These are phyloP conservation scores for Macroglossus sobrinus DNA, from an alignment of 2,113 vertebrate species.

Conservation along the genomic window DNA sequence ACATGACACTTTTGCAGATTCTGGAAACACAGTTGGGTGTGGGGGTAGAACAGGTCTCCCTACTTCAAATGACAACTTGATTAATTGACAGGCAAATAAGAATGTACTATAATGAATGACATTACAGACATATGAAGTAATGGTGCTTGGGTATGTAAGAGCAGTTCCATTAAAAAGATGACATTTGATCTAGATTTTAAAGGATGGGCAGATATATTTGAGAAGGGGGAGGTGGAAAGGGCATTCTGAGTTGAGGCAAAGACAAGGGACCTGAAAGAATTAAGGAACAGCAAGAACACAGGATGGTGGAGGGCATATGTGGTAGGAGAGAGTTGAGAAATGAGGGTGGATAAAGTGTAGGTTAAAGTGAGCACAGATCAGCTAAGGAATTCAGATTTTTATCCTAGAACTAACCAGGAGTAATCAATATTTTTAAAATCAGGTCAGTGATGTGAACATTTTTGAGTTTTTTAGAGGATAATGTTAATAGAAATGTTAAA, in stretches of 20 bases:
- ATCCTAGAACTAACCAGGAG: background rate
- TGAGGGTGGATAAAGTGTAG: background rate
- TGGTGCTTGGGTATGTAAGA: background rate
- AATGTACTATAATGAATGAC: rapidly evolving
- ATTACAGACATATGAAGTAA: background rate
- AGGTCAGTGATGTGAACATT: background rate
- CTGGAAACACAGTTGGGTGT: rapidly evolving
- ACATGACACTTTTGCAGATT: background rate
- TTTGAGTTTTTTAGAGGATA: background rate
- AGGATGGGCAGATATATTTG: background rate
- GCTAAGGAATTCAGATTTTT: background rate
- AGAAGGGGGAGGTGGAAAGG: background rate
- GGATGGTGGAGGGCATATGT: rapidly evolving
- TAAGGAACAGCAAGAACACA: background rate
- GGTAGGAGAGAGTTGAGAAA: background rate
- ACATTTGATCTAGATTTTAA: background rate
- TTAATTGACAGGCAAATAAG: background rate
- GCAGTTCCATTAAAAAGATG: background rate
- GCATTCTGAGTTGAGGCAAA: background rate
- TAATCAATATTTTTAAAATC: background rate
- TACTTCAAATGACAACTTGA: background rate
- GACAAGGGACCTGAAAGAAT: background rate
- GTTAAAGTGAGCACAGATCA: background rate
- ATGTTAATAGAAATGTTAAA: background rate
- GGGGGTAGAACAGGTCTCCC: background rate